Percentiles rank a stretch among this genome's conserved stretches.
These are phyloP conservation scores for Enteromius fasciolatus DNA, from an alignment of 2,797 vertebrate genomes.

Conservation along the genomic window DNA sequence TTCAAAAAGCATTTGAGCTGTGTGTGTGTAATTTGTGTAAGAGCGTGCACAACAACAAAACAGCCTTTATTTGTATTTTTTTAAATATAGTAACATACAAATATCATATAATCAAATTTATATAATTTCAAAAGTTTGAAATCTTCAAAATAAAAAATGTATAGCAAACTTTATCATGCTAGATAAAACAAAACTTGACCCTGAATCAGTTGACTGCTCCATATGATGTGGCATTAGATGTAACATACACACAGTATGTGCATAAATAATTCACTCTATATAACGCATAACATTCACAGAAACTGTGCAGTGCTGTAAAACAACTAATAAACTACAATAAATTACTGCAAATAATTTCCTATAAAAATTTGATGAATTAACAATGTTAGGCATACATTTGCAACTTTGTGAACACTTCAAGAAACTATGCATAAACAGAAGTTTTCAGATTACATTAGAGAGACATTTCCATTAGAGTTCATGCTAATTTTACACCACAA, in stretches of 20 bases:
- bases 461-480: background rate
- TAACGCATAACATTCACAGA: background rate
- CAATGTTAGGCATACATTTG: background rate
- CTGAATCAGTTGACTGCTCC: no score
- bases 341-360: background rate
- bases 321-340: background rate
- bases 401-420: background rate
- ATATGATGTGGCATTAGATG: background rate
- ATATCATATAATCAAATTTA: background rate
- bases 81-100: background rate
- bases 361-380: background rate
- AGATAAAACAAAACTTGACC: background rate
- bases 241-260: no score
- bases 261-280: no score
- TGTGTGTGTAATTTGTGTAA: background rate
- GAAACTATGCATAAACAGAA: background rate
- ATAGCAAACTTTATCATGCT: background rate
- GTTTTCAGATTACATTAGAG: background rate
- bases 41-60: background rate
- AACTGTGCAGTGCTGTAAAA: background rate
- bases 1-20: background rate
- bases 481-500: background rate
- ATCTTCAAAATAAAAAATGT: background rate
- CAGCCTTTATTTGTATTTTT: background rate
- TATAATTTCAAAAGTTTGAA: background rate